Percentiles rank a stretch among this genome's conserved stretches.
These are phyloP conservation scores for Pyrocephalus nanus DNA, from an alignment of 2,797 vertebrate species.

Conservation along the genomic window DNA sequence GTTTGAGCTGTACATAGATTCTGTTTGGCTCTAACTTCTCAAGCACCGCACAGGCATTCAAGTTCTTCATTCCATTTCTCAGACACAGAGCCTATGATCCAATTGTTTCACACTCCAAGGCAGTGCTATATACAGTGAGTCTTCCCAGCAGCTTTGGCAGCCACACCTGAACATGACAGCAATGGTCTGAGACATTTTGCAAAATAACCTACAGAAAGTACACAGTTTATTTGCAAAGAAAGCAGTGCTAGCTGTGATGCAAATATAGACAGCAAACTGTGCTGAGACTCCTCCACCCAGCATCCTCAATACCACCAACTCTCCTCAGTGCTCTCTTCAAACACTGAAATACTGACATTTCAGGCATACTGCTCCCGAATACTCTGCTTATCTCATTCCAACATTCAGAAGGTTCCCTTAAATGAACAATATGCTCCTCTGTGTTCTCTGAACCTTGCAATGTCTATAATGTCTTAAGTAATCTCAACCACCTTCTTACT, in stretches of 20 bases:
- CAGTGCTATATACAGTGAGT: accelerated
- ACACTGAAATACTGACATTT: neutral
- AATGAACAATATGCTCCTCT: neutral
- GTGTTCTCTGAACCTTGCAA: neutral
- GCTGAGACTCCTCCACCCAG: neutral
- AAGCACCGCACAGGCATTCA: neutral
- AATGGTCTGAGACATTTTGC: neutral
- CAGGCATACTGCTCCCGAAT: neutral
- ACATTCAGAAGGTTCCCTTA: neutral
- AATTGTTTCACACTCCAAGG: neutral
- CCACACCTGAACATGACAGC: neutral
- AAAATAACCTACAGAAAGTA: neutral
- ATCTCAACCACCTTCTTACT: accelerated
- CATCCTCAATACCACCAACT: neutral
- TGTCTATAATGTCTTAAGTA: neutral
- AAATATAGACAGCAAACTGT: neutral
- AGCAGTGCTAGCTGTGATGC: neutral
- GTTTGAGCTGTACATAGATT: neutral
- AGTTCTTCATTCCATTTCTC: neutral
- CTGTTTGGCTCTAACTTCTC: neutral
- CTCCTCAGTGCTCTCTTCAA: neutral
- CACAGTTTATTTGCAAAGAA: neutral
- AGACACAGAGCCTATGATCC: neutral
- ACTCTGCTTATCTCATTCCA: neutral
- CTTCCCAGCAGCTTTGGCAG: neutral